A percentile compares a stretch with the other conserved stretches of the same genome.
These are phyloP conservation scores for Phalacrocorax aristotelis DNA, from an alignment of 2,113 vertebrate species.

Conservation along the genomic window DNA sequence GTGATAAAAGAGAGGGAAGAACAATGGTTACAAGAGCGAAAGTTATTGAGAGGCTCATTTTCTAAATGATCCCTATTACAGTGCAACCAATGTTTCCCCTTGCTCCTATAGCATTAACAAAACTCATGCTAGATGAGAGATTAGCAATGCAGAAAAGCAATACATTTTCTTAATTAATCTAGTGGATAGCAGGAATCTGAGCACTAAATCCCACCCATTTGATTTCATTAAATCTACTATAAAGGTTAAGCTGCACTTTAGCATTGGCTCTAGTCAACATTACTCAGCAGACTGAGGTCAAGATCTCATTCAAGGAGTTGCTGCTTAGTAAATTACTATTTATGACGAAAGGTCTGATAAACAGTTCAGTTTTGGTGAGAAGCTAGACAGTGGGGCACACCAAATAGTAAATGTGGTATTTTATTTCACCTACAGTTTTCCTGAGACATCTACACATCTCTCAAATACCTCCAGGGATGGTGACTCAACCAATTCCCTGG, in stretches of 20 bases:
- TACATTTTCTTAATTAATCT: constrained; percentile 67
- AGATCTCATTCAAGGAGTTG: background rate
- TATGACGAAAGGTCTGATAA: background rate
- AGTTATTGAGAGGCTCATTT: background rate
- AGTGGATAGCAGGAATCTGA: constrained; percentile 26
- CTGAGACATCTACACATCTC: background rate
- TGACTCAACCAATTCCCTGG: no score
- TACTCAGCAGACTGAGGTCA: background rate
- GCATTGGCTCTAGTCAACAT: constrained; percentile 2
- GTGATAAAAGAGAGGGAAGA: background rate
- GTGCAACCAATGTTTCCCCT: background rate
- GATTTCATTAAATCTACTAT: constrained; percentile 51
- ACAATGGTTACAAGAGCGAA: background rate
- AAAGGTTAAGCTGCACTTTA: constrained; percentile 58
- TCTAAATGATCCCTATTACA: background rate
- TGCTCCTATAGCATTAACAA: background rate
- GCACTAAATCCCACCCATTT: constrained; percentile 54
- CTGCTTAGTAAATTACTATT: background rate
- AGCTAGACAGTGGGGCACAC: background rate
- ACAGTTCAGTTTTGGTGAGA: background rate
- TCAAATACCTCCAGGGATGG: background rate
- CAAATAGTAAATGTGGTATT: background rate
- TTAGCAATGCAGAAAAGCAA: constrained; percentile 25
- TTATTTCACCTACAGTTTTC: background rate
- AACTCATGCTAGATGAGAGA: background rate